phyloP scores from a whole-genome alignment of 2,888 invertebrate species.

The Trileptium ribeirensis region DNA sequence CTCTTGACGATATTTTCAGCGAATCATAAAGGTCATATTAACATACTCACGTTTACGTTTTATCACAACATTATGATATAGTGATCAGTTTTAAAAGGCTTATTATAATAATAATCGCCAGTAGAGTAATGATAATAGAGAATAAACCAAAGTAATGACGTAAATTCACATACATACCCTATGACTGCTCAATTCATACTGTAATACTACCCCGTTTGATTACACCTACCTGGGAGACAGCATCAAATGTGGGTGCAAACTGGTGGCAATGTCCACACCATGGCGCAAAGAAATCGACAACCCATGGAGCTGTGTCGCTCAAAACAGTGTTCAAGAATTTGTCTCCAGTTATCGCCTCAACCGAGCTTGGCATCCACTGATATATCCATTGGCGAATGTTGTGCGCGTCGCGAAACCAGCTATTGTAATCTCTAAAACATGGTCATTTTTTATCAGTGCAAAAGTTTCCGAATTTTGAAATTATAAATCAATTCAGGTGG shows the following conservation, averaged over 20 bases:
- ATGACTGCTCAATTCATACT: no score
- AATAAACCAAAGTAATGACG: no score
- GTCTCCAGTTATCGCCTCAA: slow-evolving; percentile 55
- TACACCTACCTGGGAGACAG: slow-evolving; percentile 61
- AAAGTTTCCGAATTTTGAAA: no score
- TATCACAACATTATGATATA: no score
- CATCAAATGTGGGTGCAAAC: slow-evolving; percentile 65
- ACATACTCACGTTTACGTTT: no score
- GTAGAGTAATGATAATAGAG: no score
- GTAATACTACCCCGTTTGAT: no score
- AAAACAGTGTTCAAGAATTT: slow-evolving; percentile 57
- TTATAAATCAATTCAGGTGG: no score
- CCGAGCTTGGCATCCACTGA: slow-evolving; percentile 61
- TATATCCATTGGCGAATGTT: slow-evolving; percentile 63
- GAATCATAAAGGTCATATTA: no score
- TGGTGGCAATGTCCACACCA: slow-evolving; percentile 61
- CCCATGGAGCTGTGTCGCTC: slow-evolving; percentile 57
- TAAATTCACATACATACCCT: neutral
- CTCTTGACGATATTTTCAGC: no score
- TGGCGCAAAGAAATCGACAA: slow-evolving; percentile 55
- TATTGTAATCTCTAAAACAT: slow-evolving; percentile 52
- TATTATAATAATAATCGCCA: no score
- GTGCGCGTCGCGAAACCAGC: slow-evolving; percentile 61
- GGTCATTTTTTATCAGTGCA: slow-evolving; percentile 17
- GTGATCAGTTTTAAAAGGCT: no score